Evolutionary conservation across 1,140 invertebrate species (phyloP), one percentile per base, ranked within the genome.

Genomic region (Zaprionus ornatus): DNA sequence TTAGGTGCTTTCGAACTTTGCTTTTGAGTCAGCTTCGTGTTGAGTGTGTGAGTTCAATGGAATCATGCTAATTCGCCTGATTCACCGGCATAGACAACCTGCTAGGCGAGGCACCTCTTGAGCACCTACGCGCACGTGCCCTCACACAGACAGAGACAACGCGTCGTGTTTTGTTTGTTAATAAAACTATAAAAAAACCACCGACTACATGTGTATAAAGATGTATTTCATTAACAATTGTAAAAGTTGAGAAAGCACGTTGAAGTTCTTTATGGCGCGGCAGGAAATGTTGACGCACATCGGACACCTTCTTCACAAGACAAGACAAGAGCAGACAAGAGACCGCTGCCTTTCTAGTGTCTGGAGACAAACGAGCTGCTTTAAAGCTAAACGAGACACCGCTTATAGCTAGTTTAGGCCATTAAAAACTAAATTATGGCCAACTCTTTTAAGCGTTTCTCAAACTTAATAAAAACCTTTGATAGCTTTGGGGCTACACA

Each of bases 11-110:
- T 73, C 40, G 54, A 55, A 78, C 59, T 56, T 70, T 71, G 32
- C 13, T 60, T 76, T 84, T 84, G 82, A 84, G 70, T 84, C 82
- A 84, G 81, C 82, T 19, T 29, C 13, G 45, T 17, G 37, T 40
- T n/a, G 45, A 55, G 42, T 54, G 23, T 25, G n/a, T n/a, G 37
- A 40, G 40, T 85, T 84, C 78, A 68, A 55, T 74, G 74, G 82
- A 85, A 84, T 76, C 55, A 73, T 74, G 74, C 77, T 77, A 80
- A 84, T 84, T 75, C 63, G 62, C 57, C 60, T 85, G 79, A 84
- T 61, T 85, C 78, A 81, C 61, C 61, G 35, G 4, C 45, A 3
- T 10, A 19, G 45, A 50, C 45, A 50, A 50, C 45, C 45, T 50
- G 45, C n/a, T 50, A 48, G 45, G 37, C 29, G 40, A 45, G n/a